These are phyloP conservation scores for Cephalopachus bancanus DNA, from an alignment of 2,797 vertebrate genomes.

Conservation along the genomic window DNA sequence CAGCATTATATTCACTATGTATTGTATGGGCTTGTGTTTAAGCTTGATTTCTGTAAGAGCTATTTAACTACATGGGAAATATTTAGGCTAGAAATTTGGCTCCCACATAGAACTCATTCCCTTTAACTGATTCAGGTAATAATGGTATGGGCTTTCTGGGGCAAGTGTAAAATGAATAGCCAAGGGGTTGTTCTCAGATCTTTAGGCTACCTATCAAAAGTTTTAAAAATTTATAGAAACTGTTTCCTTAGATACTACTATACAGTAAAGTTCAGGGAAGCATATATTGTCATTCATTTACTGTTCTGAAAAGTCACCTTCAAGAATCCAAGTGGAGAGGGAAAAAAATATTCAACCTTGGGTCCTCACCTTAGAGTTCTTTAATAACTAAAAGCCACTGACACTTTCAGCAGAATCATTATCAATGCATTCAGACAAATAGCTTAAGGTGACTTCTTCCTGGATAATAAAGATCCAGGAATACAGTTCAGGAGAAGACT, in stretches of 20 bases:
- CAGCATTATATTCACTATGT: neutral
- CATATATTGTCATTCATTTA: neutral
- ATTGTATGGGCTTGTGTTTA: slow-evolving; percentile 47
- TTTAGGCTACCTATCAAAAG: slow-evolving; percentile 62
- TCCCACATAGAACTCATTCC: slow-evolving; percentile 76
- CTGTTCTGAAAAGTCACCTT: neutral
- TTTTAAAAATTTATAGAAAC: slow-evolving; percentile 36
- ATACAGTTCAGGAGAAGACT: neutral
- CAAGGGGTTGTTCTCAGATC: slow-evolving; percentile 73
- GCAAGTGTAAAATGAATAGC: slow-evolving; percentile 79
- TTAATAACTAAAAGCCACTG: neutral
- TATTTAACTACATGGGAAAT: slow-evolving; percentile 73
- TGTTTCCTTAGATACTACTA: slow-evolving; percentile 62
- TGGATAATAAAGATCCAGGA: neutral
- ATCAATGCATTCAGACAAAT: neutral
- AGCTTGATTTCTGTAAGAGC: slow-evolving; percentile 65
- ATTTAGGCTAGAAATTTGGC: slow-evolving; percentile 74
- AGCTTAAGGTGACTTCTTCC: neutral
- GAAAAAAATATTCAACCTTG: neutral
- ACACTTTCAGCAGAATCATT: neutral
- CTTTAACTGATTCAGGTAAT: slow-evolving; percentile 76
- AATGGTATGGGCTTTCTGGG: slow-evolving; percentile 80
- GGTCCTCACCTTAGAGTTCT: neutral
- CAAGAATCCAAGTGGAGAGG: neutral
- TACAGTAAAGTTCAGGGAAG: neutral